Evolutionary conservation across 2,113 vertebrate genomes (phyloP).

Genomic region (Proteles cristata): DNA sequence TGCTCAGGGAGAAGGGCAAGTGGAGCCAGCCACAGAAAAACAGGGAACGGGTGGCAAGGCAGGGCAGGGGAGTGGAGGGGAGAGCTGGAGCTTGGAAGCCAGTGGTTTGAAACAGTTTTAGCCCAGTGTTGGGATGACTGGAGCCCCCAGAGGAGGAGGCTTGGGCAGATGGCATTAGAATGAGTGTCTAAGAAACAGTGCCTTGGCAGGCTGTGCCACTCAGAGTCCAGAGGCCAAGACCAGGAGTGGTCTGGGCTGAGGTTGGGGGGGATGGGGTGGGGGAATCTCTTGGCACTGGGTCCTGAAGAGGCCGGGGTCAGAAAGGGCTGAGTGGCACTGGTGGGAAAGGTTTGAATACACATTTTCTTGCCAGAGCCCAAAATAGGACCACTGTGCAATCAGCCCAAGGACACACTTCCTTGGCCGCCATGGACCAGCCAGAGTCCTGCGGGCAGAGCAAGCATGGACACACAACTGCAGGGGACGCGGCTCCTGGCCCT

Average conservation of each 20-base stretch:
- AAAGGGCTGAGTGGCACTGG: not conserved
- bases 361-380: not conserved
- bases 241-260: not conserved
- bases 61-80: not conserved
- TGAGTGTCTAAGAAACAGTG: not conserved
- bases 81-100: not conserved
- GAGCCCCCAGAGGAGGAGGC: not conserved
- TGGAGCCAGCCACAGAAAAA: not conserved
- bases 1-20: not conserved
- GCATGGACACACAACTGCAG: not conserved
- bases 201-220: not conserved
- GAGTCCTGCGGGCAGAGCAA: not conserved
- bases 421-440: not conserved
- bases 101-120: not conserved
- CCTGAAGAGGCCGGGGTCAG: not conserved
- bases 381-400: not conserved
- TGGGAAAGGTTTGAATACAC: not conserved
- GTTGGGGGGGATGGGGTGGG: not conserved
- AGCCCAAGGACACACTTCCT: not conserved
- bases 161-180: not conserved
- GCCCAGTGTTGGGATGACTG: not conserved
- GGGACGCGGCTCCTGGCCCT: not conserved
- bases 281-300: not conserved
- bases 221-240: not conserved
- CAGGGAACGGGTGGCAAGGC: rapidly evolving